Evolutionary conservation across 2,888 invertebrate species (phyloP).

Genomic region (Laspeyria flexula): DNA sequence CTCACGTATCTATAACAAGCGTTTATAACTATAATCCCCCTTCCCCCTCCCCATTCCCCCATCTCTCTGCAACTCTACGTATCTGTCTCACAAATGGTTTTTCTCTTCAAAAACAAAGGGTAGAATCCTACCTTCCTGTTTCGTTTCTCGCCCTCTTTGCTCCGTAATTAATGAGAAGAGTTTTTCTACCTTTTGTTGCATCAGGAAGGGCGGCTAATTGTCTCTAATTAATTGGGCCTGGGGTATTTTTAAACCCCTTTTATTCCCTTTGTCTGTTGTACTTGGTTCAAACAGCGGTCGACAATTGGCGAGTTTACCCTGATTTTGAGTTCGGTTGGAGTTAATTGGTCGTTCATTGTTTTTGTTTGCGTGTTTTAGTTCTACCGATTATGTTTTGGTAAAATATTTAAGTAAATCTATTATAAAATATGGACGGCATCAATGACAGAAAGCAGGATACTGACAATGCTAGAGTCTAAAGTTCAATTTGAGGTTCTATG

Average conservation of each 20-base stretch:
- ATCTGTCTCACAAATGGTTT: conserved; percentile 57
- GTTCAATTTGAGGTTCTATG: too few species aligned
- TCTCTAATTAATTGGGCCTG: conserved; percentile 82
- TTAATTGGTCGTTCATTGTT: conserved; percentile 67
- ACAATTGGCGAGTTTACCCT: conserved; percentile 56
- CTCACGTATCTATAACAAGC: neutral
- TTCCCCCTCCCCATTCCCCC: neutral
- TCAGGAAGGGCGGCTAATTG: conserved; percentile 81
- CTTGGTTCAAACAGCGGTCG: conserved; percentile 54
- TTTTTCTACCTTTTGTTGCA: conserved; percentile 83
- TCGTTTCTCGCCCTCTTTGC: conserved; percentile 52
- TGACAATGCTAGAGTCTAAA: too few species aligned
- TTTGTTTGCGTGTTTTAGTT: conserved; percentile 40
- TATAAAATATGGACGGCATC: too few species aligned
- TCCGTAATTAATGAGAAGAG: conserved; percentile 79
- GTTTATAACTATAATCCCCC: neutral
- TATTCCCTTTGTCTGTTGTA: conserved; percentile 67
- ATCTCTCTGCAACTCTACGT: conserved; percentile 34
- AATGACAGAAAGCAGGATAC: too few species aligned
- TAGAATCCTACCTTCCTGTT: conserved; percentile 56
- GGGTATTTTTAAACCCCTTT: conserved; percentile 78
- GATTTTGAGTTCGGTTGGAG: conserved; percentile 58
- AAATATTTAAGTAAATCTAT: too few species aligned
- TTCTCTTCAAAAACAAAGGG: conserved; percentile 58
- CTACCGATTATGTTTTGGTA: conserved; percentile 13